Conservation (phyloP, 1,140 invertebrate genomes). For the Drosophila grimshawi region DNA sequence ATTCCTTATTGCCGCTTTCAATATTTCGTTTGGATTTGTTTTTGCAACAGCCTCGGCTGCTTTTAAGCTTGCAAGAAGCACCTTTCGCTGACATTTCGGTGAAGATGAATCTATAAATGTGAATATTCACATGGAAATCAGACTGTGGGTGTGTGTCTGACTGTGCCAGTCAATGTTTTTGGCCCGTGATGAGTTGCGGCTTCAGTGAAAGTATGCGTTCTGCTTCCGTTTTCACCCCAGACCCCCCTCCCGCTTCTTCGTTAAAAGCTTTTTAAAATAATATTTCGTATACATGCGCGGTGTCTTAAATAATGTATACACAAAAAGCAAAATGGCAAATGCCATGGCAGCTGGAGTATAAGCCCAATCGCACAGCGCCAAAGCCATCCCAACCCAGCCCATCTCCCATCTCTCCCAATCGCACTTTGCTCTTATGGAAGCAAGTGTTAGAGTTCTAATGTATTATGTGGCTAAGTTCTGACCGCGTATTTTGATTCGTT, state of each 20-base stretch:
- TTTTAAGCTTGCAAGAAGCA: not conserved
- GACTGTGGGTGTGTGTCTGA: not conserved
- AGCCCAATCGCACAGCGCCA: conserved; percentile 45
- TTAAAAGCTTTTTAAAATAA: conserved; percentile 65
- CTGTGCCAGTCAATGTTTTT: conserved; percentile 10
- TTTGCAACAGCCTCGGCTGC: not conserved
- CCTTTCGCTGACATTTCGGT: conserved; percentile 10
- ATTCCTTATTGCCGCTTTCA: conserved; percentile 28
- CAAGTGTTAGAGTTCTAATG: not conserved
- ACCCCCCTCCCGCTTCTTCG: not conserved
- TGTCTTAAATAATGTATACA: conserved; percentile 68
- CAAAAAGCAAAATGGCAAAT: conserved; percentile 61
- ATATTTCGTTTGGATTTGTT: not conserved
- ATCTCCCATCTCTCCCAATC: not conserved
- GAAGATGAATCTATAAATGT: conserved; percentile 2
- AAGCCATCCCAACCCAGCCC: not conserved
- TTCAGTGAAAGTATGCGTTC: conserved; percentile 33
- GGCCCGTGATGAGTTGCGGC: conserved; percentile 6
- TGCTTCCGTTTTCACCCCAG: conserved; percentile 2
- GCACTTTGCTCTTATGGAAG: not conserved
- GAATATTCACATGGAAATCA: not conserved
- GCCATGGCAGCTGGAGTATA: conserved; percentile 21
- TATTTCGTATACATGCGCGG: conserved; percentile 63
- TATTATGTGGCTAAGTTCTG: conserved; percentile 51
- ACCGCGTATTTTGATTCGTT: conserved; percentile 56